Percentiles rank a stretch among this genome's conserved stretches.
Evolutionary conservation across 37 sponge, comb jelly and placozoan genomes (phyloP).

Genomic region (Aphrocallistes beatrix): DNA sequence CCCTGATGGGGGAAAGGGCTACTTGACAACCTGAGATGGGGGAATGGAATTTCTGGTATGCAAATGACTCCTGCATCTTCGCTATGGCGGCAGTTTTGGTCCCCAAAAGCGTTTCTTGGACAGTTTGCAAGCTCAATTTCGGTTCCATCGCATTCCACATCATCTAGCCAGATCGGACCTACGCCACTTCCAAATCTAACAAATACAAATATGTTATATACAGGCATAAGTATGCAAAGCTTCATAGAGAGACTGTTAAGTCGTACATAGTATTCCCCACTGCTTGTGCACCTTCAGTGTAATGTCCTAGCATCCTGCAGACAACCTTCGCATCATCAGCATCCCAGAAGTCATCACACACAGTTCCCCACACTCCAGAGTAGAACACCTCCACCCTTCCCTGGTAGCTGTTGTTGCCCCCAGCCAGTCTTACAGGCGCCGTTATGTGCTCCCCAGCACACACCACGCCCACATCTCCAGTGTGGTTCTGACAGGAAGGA

Average conservation of each 20-base stretch:
- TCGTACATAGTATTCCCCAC: background rate
- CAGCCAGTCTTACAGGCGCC: background rate
- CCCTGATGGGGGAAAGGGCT: background rate
- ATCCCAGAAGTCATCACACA: background rate
- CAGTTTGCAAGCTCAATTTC: background rate
- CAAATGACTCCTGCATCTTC: background rate
- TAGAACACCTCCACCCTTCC: slow-evolving; percentile 16
- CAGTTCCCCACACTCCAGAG: slow-evolving; percentile 17
- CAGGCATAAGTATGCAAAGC: background rate
- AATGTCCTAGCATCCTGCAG: background rate
- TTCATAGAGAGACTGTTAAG: background rate
- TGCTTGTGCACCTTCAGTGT: background rate
- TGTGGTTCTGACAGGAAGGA: background rate
- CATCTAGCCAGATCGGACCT: background rate
- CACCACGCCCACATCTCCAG: background rate
- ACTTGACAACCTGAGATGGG: background rate
- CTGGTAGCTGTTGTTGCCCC: background rate
- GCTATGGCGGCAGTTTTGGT: background rate
- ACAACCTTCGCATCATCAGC: background rate
- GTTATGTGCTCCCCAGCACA: background rate
- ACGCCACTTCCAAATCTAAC: background rate
- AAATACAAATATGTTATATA: background rate
- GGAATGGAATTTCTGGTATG: background rate
- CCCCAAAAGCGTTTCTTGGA: background rate
- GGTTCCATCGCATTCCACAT: background rate